These are phyloP conservation scores for Alfaro cultratus DNA, from an alignment of 2,797 vertebrate species.

Conservation along the genomic window DNA sequence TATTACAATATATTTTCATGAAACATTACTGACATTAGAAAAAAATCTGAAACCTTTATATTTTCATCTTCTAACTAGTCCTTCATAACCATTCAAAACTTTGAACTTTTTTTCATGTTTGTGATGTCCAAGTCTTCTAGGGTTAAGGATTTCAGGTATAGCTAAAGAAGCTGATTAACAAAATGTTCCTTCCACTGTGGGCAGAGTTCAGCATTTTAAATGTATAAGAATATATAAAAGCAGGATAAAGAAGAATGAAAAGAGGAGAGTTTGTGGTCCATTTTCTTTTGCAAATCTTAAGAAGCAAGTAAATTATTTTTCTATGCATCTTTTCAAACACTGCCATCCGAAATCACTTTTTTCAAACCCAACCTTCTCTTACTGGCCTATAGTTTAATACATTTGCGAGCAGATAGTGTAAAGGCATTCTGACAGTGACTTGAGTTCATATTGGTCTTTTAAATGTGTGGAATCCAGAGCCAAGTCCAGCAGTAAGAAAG, in stretches of 20 bases:
- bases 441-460: constrained; percentile 2
- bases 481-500: constrained; percentile 19
- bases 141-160: neutral
- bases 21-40: too few relatives aligned
- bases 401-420: neutral
- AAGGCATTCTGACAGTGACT: neutral
- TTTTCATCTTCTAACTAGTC: too few relatives aligned
- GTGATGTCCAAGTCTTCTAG: neutral
- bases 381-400: neutral
- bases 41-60: too few relatives aligned
- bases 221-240: neutral
- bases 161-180: neutral
- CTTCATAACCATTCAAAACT: too few relatives aligned
- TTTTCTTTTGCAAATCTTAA: neutral
- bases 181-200: neutral
- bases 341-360: neutral
- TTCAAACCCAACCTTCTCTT: neutral
- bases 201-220: neutral
- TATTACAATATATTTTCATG: too few relatives aligned
- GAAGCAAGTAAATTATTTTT: neutral
- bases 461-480: constrained; percentile 20
- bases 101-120: neutral
- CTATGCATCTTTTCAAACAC: neutral
- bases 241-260: neutral
- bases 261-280: neutral